phyloP scores from a whole-genome alignment of 2,797 vertebrate genomes.

The Megalops cyprinoides region DNA sequence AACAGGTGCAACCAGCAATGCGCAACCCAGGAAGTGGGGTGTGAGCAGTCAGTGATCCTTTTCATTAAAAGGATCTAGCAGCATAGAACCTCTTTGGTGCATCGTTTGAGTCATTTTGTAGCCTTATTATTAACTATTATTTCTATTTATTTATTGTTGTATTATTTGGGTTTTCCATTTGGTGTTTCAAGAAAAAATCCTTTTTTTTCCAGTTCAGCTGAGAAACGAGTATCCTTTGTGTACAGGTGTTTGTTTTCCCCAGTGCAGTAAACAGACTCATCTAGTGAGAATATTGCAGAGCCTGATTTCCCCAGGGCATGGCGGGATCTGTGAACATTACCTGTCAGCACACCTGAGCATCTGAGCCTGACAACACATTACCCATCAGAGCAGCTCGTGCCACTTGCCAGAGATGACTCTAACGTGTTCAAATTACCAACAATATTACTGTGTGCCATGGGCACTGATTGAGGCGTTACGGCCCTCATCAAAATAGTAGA shows the following conservation, averaged over 20 bases:
- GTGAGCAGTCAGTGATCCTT: conserved; percentile 23
- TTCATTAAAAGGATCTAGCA: not conserved
- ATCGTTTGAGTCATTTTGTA: not conserved
- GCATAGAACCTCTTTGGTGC: not conserved
- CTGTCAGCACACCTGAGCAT: conserved; percentile 78
- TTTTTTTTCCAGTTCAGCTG: conserved; percentile 13
- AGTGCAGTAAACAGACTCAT: conserved; percentile 55
- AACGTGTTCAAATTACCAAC: conserved; percentile 54
- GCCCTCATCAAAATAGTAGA: conserved; percentile 30
- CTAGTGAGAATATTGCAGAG: conserved; percentile 45
- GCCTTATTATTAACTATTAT: not conserved
- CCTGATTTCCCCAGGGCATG: conserved; percentile 72
- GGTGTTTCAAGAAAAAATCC: not conserved
- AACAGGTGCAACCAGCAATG: conserved; percentile 19
- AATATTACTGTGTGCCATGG: conserved; percentile 57
- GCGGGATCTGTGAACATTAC: conserved; percentile 62
- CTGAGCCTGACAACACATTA: conserved; percentile 44
- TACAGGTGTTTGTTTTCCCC: conserved; percentile 54
- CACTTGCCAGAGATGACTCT: conserved; percentile 23
- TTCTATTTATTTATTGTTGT: not conserved
- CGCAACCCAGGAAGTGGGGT: conserved; percentile 10
- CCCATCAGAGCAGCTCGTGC: conserved; percentile 64
- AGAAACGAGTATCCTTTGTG: conserved; percentile 43
- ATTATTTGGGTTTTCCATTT: not conserved
- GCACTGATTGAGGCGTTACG: conserved; percentile 9